Evolutionary conservation across 1,140 invertebrate species (phyloP), one percentile per base, ranked within the genome.

Genomic region (Cydia amplana): DNA sequence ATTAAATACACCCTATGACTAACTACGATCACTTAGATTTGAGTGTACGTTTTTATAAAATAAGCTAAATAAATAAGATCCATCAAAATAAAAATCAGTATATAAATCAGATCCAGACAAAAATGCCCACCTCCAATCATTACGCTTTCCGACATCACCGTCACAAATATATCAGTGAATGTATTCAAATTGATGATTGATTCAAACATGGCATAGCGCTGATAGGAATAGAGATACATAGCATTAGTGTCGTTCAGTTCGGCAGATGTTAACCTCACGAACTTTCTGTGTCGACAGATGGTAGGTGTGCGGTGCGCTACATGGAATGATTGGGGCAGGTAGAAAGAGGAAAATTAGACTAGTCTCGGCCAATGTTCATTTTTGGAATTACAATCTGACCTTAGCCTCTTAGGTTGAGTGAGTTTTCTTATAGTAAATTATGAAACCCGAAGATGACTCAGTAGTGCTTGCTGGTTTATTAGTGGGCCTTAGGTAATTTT

Each of bases 151-250:
- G 7, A 70, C 65, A 70, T 70, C 65, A n/a, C 2, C 4, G 78
- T 81, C 79, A 70, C 74, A 76, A 79, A 89, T 87, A 82, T 79
- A 80, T 83, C 83, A 79, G 78, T 72, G 80, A 87, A 91, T 90
- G 86, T 89, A 91, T 90, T 90, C 87, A 91, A 90, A 90, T 90
- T 88, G 87, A 85, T 90, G 87, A 90, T 90, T 90, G 88, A 91
- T 91, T 90, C 76, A 84, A 88, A 90, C 87, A 91, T 78, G 84
- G 77, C 74, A 78, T 74, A 79, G 83, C 80, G 79, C 80, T 82
- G 74, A 87, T 87, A 91, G 89, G 87, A 92, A 92, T 90, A 88
- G 80, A 89, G 88, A 91, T 91, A 91, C 90, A 91, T 91, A 89
- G 79, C 78, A 90, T 92, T 91, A 92, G 82, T 87, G 88, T 86